Evolutionary conservation across 2,888 invertebrate genomes (phyloP).

Genomic region (Anoplius nigerrimus): DNA sequence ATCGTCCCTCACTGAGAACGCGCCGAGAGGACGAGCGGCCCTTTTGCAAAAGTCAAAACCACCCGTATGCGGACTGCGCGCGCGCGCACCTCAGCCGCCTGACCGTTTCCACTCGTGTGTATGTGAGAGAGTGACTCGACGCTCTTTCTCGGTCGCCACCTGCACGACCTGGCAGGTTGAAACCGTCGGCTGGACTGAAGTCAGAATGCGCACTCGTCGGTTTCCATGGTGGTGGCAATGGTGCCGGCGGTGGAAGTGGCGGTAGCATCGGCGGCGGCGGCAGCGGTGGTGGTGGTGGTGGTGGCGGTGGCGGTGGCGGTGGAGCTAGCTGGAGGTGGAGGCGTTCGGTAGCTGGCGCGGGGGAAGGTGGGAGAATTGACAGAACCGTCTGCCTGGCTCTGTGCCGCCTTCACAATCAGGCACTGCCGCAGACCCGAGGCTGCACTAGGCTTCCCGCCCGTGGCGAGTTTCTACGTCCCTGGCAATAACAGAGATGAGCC

Average conservation of each 20-base stretch:
- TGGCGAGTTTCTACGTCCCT: neutral
- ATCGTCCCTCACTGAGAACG: neutral
- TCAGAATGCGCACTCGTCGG: slow-evolving; percentile 65
- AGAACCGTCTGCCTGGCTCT: slow-evolving; percentile 58
- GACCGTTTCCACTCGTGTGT: neutral
- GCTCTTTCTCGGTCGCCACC: slow-evolving; percentile 27
- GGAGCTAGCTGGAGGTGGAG: slow-evolving; percentile 27
- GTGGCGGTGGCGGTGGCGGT: slow-evolving; percentile 33
- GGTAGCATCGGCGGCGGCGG: slow-evolving; percentile 29
- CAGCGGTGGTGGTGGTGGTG: slow-evolving; percentile 30
- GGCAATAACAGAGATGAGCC: neutral
- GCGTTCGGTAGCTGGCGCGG: slow-evolving; percentile 46
- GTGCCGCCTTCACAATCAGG: slow-evolving; percentile 53
- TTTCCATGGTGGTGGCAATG: slow-evolving; percentile 59
- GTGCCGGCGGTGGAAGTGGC: slow-evolving; percentile 34
- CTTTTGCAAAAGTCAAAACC: neutral
- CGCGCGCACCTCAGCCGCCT: neutral
- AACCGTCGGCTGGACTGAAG: slow-evolving; percentile 65
- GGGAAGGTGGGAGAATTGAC: slow-evolving; percentile 55
- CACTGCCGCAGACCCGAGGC: slow-evolving; percentile 28
- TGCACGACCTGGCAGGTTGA: slow-evolving; percentile 56
- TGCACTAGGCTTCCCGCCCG: slow-evolving; percentile 42
- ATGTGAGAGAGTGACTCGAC: neutral
- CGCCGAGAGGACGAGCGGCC: neutral
- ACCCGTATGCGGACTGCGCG: neutral